Evolutionary conservation across 2,797 vertebrate species (phyloP), one percentile per base, ranked within the genome.

Genomic region (Enteromius afrohamiltoni): DNA sequence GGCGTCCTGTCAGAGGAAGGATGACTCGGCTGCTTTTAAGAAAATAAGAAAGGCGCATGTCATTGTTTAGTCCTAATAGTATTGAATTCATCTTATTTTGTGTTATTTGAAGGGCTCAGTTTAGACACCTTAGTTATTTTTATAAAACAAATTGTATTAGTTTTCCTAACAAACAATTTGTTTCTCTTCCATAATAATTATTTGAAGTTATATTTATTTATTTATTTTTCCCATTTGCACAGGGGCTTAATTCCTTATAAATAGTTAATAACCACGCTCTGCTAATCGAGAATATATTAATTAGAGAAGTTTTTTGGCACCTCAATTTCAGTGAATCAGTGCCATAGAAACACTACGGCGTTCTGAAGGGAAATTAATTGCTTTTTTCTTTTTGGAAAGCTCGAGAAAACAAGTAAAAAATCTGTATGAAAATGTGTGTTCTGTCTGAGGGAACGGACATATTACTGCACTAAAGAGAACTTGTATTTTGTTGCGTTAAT

Each of bases 1-100:
- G 55, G 17, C 21, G 19, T 77, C 83, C 58, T 73, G 84, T 84
- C 80, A 82, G 64, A 67, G 53, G 37, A 62, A 68, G 60, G 49
- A 76, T 80, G 79, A 64, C 65, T 70, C 37, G 77, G 13, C 29
- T 76, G 47, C 26, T 73, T 70, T 80, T 76, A 73, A 70, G 60
- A 21, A 62, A 73, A 68, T 76, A n/a, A 60, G 67, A 73, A 79
- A 65, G 11, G 69, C 23, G 62, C 53, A 65, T n/a, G 4, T 83
- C 23, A 71, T 42, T 49, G 76, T 80, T 47, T 64, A 8, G n/a
- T n/a, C 34, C n/a, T 23, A 62, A 26, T 16, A 62, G 13, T 55
- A 53, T 79, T 42, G 5, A 40, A 79, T 68, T 67, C 4, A 79
- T 71, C 73, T n/a, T 23, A 2, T 45, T 67, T 29, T 60, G 6